Conservation (phyloP, 2,888 invertebrate species). For the Chaetogeoica ovagalla region DNA sequence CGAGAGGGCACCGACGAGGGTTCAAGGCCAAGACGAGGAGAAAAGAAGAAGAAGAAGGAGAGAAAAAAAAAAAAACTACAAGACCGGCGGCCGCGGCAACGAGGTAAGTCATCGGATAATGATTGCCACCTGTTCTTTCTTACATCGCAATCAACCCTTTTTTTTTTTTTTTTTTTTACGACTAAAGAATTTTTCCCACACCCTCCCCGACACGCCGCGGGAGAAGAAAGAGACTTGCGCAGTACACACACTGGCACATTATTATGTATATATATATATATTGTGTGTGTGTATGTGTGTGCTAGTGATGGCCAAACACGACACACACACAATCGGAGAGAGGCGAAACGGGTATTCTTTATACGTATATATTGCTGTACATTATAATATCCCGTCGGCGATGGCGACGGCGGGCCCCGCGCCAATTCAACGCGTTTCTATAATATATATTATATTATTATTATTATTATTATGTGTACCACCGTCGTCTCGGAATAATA, state of each 20-base stretch:
- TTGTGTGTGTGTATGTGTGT: slow-evolving; percentile 10
- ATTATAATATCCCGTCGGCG: slow-evolving; percentile 41
- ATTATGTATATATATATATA: slow-evolving; percentile 16
- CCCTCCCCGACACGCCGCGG: slow-evolving; percentile 20
- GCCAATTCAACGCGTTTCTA: slow-evolving; percentile 47
- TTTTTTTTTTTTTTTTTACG: slow-evolving; percentile 39
- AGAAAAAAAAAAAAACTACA: slow-evolving; percentile 37
- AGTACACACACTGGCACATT: slow-evolving; percentile 12
- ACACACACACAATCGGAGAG: slow-evolving; percentile 51
- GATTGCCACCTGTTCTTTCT: slow-evolving; percentile 52
- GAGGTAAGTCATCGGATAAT: slow-evolving; percentile 53
- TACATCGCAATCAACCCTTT: slow-evolving; percentile 53
- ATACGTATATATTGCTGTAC: slow-evolving; percentile 30
- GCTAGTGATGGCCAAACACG: slow-evolving; percentile 44
- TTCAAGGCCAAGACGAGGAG: slow-evolving; percentile 46
- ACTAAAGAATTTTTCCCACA: slow-evolving; percentile 53
- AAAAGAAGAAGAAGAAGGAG: too few species aligned
- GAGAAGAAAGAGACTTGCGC: slow-evolving; percentile 42
- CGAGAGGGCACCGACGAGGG: slow-evolving; percentile 41
- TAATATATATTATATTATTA: neutral
- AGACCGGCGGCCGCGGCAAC: slow-evolving; percentile 22
- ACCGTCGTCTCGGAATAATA: too few species aligned
- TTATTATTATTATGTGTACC: too few species aligned
- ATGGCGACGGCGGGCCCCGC: too few species aligned
- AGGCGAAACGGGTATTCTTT: slow-evolving; percentile 51